These are phyloP conservation scores for Lasioglossum calceatum DNA, from an alignment of 2,888 invertebrate genomes.

Conservation along the genomic window DNA sequence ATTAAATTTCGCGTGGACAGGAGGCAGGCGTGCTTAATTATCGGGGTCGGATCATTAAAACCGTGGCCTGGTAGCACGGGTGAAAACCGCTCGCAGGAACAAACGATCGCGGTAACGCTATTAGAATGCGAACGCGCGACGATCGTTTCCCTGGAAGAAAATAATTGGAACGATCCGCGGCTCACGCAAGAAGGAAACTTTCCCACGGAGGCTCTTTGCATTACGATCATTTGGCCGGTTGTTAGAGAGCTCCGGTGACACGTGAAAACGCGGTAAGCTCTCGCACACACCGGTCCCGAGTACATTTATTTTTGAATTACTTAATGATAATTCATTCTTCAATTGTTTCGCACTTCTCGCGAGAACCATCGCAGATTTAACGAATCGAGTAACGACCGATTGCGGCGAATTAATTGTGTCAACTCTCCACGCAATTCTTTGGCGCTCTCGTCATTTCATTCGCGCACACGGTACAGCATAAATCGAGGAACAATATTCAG, in stretches of 20 bases:
- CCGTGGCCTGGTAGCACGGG: slow-evolving; percentile 9
- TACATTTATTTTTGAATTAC: not conserved
- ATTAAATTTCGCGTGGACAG: slow-evolving; percentile 30
- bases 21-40: slow-evolving; percentile 53
- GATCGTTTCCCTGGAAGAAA: slow-evolving; percentile 62
- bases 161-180: slow-evolving; percentile 66
- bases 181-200: slow-evolving; percentile 31
- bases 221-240: not conserved
- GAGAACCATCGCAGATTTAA: not conserved
- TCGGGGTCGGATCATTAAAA: slow-evolving; percentile 63
- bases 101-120: slow-evolving; percentile 38
- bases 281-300: not conserved
- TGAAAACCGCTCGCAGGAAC: slow-evolving; percentile 12
- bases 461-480: not conserved
- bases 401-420: not conserved
- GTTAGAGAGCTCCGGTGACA: slow-evolving; percentile 17
- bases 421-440: not conserved
- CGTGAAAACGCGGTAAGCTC: not conserved
- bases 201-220: not conserved
- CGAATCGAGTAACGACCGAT: not conserved
- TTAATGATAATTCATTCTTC: not conserved
- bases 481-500: not conserved
- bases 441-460: not conserved
- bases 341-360: not conserved
- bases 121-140: slow-evolving; percentile 6